Percentiles rank a stretch among this genome's conserved stretches.
phyloP scores from a whole-genome alignment of 1,140 invertebrate genomes.

The Drosophila suzukii region DNA sequence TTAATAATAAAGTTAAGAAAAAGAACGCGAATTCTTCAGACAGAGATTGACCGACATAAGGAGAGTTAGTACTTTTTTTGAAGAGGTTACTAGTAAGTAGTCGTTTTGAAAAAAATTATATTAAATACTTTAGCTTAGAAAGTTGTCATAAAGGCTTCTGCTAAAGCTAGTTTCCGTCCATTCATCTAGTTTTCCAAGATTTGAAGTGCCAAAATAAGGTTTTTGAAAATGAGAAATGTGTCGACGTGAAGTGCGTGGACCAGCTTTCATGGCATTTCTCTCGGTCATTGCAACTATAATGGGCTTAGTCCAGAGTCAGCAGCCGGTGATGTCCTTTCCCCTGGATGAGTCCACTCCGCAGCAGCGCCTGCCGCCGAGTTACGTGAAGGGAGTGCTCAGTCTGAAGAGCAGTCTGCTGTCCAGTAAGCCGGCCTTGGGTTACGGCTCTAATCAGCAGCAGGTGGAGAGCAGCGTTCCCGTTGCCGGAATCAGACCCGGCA shows the following conservation, averaged over 20 bases:
- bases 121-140: too few species aligned
- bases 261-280: slow-evolving; percentile 16
- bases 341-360: background rate
- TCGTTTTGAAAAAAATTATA: too few species aligned
- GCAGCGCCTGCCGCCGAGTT: slow-evolving; percentile 19
- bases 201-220: slow-evolving; percentile 35
- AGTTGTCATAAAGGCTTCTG: too few species aligned
- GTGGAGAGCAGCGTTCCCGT: background rate
- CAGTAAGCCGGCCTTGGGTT: slow-evolving; percentile 10
- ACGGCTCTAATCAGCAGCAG: slow-evolving; percentile 4
- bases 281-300: slow-evolving; percentile 4
- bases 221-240: slow-evolving; percentile 56
- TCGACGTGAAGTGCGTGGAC: slow-evolving; percentile 25
- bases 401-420: slow-evolving; percentile 53
- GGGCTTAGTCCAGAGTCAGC: background rate
- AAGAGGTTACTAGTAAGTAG: background rate
- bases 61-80: too few species aligned
- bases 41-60: too few species aligned
- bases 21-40: too few species aligned
- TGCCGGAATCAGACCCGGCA: background rate
- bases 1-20: too few species aligned
- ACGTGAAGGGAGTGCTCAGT: slow-evolving; percentile 64
- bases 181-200: background rate
- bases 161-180: too few species aligned
- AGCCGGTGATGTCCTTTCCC: background rate